Base-by-base conservation (phyloP, 1,140 invertebrate genomes). In the Monochamus saltuarius region DNA sequence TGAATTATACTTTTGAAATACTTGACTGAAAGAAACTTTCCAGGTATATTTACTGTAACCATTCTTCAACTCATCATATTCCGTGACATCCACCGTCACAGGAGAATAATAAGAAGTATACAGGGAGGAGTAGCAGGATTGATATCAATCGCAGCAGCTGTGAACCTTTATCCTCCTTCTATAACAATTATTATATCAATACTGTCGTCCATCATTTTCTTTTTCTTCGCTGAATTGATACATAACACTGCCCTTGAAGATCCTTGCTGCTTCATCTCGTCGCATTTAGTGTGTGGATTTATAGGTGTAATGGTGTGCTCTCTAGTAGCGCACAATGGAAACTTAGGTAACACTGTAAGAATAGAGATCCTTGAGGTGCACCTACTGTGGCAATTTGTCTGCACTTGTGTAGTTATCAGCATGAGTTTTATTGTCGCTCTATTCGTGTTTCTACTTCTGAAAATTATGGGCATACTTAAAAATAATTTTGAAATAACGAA, bases 111-210 rank as follows among this genome's bases (percentile, higher is more conserved):
- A 1, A 66, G 62, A 53, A 65, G 62, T 42, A 13, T 68, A 1
- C 70, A 72, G 61, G 68, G 68, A 16, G 63, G 61, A 8, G 22
- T 70, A 19, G 64, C 68, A 14, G 68, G 68, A 40, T 40, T 70
- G 13, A 59, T 68, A 3, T 50, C 57, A 8, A 56, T 67, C 9
- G 56, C 64, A 4, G 57, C 59, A 6, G 68, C 56, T 37, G 54
- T 72, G 16, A 61, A 70, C 42, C 37, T 66, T 36, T 68, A 62
- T 49, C 50, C 50, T 11, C 62, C 66, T 0, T 34, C 57, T 10
- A 42, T 62, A 14, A 59, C 57, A 7, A 53, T 68, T 38, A 47
- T 51, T 16, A 53, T 70, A 40, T 50, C 66, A 38, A 57, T 52
- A 37, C 17, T 62, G 16, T 59, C 55, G 13, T 51, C 60, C 2